Evolutionary conservation across 2,113 vertebrate species (phyloP).

Genomic region (Rhinoderma darwinii): DNA sequence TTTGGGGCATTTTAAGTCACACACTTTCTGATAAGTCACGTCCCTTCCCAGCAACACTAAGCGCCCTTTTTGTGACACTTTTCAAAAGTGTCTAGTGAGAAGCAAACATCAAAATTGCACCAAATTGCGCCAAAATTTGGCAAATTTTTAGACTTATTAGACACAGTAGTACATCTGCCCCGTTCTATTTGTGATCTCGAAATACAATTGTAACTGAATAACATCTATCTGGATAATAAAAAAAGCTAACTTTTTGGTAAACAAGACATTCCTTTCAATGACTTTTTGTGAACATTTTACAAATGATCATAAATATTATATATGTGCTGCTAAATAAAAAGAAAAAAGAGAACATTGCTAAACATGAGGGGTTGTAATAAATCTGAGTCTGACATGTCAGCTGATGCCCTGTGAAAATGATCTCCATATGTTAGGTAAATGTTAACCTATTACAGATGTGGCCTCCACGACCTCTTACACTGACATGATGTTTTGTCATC

Average conservation of each 20-base stretch:
- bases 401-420: conserved; percentile 49
- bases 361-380: conserved; percentile 26
- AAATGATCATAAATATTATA: conserved; percentile 1
- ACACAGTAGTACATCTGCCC: too few relatives aligned
- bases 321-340: not conserved
- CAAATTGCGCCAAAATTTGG: too few relatives aligned
- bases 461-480: conserved; percentile 26
- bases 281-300: not conserved
- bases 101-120: too few relatives aligned
- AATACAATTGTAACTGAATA: not conserved
- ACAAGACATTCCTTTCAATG: not conserved
- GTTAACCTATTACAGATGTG: conserved; percentile 55
- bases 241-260: not conserved
- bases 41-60: too few relatives aligned
- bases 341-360: not conserved
- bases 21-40: too few relatives aligned
- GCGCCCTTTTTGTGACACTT: too few relatives aligned
- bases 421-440: conserved; percentile 56
- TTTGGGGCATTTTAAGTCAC: too few relatives aligned
- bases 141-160: too few relatives aligned
- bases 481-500: conserved; percentile 39
- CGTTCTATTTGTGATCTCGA: too few relatives aligned
- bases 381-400: conserved; percentile 36
- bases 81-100: too few relatives aligned
- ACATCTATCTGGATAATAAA: not conserved